A percentile compares a stretch with the other conserved stretches of the same genome.
phyloP scores from a whole-genome alignment of 2,113 vertebrate species.

The Nothoprocta perdicaria region DNA sequence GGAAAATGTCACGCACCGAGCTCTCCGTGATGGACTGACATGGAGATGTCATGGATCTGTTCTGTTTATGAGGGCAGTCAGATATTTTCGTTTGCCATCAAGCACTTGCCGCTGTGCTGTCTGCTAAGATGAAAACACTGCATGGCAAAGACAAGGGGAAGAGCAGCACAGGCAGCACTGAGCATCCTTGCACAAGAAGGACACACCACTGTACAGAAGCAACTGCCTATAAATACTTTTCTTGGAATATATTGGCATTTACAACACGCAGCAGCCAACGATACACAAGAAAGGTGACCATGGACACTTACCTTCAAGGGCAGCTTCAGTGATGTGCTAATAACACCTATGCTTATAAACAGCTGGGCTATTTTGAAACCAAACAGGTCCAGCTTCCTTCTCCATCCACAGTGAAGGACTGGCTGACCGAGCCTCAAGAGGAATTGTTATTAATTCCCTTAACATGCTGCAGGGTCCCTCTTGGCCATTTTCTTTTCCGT shows the following conservation, averaged over 20 bases:
- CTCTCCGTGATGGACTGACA: not conserved
- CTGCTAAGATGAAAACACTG: not conserved
- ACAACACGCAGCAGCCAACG: not conserved
- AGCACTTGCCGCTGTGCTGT: not conserved
- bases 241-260: not conserved
- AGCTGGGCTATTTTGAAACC: not conserved
- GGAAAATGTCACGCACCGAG: slow-evolving; percentile 26
- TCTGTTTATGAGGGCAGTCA: not conserved
- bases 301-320: not conserved
- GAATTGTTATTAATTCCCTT: not conserved
- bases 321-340: not conserved
- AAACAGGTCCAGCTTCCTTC: not conserved
- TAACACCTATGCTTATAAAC: not conserved
- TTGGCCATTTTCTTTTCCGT: not conserved
- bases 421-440: not conserved
- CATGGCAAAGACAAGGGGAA: not conserved
- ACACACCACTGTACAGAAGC: not conserved
- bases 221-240: not conserved
- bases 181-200: not conserved
- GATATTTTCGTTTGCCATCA: not conserved
- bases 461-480: not conserved
- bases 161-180: not conserved
- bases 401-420: not conserved
- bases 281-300: not conserved
- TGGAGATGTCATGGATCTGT: not conserved